Conservation (phyloP, 1,140 invertebrate species). For the Dinoponera quadriceps region DNA sequence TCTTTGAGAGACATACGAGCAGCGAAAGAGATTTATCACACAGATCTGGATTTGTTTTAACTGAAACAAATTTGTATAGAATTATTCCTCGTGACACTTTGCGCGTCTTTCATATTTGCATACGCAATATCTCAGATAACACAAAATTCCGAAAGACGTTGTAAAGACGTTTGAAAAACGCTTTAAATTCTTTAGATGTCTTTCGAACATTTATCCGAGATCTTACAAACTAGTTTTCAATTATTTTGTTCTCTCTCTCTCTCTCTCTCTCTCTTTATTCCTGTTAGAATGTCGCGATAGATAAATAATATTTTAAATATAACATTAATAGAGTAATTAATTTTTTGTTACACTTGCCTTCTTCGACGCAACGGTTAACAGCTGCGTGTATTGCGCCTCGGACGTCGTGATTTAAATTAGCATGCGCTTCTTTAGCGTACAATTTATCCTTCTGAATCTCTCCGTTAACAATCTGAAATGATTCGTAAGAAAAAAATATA, state of each 20-base stretch:
- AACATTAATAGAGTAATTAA: background rate
- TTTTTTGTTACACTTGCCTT: conserved; percentile 11
- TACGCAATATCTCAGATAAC: too few species aligned
- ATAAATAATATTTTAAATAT: too few species aligned
- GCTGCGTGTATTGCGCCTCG: background rate
- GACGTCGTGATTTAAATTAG: background rate
- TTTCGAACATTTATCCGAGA: too few species aligned
- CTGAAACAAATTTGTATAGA: background rate
- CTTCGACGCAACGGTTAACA: background rate
- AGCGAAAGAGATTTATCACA: background rate
- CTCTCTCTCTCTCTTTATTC: too few species aligned
- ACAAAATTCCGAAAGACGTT: too few species aligned
- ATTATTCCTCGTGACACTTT: too few species aligned
- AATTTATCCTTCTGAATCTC: conserved; percentile 18
- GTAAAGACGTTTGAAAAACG: too few species aligned
- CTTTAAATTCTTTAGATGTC: too few species aligned
- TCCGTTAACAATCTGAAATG: conserved; percentile 3
- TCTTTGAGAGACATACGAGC: background rate
- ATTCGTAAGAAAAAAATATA: background rate
- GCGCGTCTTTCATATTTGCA: too few species aligned
- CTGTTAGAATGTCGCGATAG: too few species aligned
- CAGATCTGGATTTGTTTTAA: conserved; percentile 5
- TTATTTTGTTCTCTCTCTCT: too few species aligned
- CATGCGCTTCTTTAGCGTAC: background rate
- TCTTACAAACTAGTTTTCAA: too few species aligned